Evolutionary conservation across 2,888 invertebrate species (phyloP), one percentile per base, ranked within the genome.

Genomic region (Hydriomena furcata): DNA sequence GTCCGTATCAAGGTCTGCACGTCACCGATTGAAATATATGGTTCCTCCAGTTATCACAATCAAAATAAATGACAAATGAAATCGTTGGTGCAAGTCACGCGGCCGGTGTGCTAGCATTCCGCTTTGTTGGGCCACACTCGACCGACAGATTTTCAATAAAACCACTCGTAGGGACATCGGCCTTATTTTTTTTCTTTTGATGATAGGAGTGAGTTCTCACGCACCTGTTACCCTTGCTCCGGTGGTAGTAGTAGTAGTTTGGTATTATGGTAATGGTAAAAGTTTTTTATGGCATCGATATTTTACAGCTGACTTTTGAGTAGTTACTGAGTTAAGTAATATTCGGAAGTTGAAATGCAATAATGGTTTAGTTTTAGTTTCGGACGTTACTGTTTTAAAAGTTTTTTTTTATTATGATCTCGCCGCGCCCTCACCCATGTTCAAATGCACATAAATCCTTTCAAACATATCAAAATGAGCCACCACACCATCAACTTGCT

Each of bases 51-150:
- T 88, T 87, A 89, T 82, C 85, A 88, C 88, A 90, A 91, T 90
- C 91, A 91, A 89, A 91, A 91, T 89, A 90, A 89, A 91, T 91
- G 91, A 91, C 91, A 91, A 85, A 91, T 90, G 90, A 83, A 88
- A 88, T 83, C 76, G 74, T 66, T 73, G 71, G 70, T 77, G 91
- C 91, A 90, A 91, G 91, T 91, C 91, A 91, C 72, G 74, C 34
- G 21, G 71, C 68, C 62, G 52, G 60, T 58, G 65, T 73, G 78
- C 76, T 83, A 35, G 46, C 46, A 46, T 85, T 64, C 76, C 70
- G 68, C 83, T 82, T 82, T 85, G 85, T 85, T 78, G 80, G 71
- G 66, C 76, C 71, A 73, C 74, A 79, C 79, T 80, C 76, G 73
- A 68, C 74, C 73, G 72, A 73, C 67, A 62, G 73, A 76, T 83